phyloP scores from a whole-genome alignment of 2,888 invertebrate genomes.

The Oxytorus armatus region DNA sequence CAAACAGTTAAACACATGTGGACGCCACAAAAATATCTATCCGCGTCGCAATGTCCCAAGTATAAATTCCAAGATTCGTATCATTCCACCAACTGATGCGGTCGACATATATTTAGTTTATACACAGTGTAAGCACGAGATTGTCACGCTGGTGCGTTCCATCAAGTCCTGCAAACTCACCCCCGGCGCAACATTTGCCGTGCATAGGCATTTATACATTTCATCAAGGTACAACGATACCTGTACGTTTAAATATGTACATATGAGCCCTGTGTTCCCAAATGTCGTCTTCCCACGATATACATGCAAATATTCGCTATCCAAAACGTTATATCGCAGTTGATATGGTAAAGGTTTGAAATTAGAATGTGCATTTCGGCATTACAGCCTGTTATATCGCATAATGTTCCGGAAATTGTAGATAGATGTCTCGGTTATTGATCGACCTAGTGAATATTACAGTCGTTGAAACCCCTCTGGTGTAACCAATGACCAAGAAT shows the following conservation, averaged over 20 bases:
- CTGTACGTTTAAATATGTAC: conserved; percentile 29
- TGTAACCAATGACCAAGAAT: background rate
- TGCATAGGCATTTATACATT: conserved; percentile 25
- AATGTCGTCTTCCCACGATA: conserved; percentile 28
- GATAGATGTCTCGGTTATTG: conserved; percentile 4
- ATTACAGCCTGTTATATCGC: background rate
- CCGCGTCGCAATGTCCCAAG: background rate
- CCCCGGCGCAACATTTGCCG: background rate
- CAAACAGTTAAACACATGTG: background rate
- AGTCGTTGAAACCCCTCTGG: background rate
- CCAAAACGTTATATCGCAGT: background rate
- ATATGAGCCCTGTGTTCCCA: conserved; percentile 6
- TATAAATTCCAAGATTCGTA: background rate
- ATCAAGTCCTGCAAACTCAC: background rate
- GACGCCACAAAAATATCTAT: background rate
- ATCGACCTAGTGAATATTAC: background rate
- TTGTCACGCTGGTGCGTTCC: background rate
- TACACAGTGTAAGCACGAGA: background rate
- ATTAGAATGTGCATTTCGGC: background rate
- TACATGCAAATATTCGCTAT: conserved; percentile 3
- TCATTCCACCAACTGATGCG: no score
- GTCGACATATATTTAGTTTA: no score
- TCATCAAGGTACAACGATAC: conserved; percentile 43
- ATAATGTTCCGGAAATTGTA: background rate
- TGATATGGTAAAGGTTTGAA: conserved; percentile 18